Evolutionary conservation across 1,140 invertebrate species (phyloP), one percentile per base, ranked within the genome.

Genomic region (Steinernema feltiae): DNA sequence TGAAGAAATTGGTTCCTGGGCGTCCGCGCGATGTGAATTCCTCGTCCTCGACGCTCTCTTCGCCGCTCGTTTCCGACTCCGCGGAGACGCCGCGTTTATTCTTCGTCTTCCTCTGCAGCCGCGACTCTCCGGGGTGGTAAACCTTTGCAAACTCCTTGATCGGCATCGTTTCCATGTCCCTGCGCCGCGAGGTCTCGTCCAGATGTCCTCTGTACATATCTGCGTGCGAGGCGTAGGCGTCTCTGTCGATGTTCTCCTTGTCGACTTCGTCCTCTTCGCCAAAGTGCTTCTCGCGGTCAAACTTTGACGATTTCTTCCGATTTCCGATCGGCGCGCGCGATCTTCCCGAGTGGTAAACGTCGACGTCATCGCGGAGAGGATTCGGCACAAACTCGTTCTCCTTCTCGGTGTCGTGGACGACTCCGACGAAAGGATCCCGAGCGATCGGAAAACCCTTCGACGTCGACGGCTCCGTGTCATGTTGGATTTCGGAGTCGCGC

Each of bases 371-470:
- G 15, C 30, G 7, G n/a, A 78, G 29, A 7, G 75, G 76, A 29
- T 30, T 30, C 2, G 69, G 53, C 24, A 78, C 76, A 29, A 78
- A 35, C 24, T 78, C 76, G 35, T 7, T 27, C n/a, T 70, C 29
- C 27, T 72, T 32, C 27, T 24, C 15, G 48, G 53, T 77, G 27
- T 78, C 76, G 12, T 77, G 48, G 18, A 78, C 18, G 27, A 76
- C 76, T 12, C 76, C 76, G 7, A 30, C 48, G 76, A 78, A 78
- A 7, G 41, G 31, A 1, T 35, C 73, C 24, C 48, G 21, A 48
- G 83, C 90, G 90, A 71, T 32, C 30, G 35, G 71, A 69, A 70
- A 78, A 72, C 27, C 69, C 63, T 78, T 78, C 75, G 17, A n/a
- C 48, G 72, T 74, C 35, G 29, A 70, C 48, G 30, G 12, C 71